Percentiles rank a stretch among this genome's conserved stretches.
Conservation (phyloP, 2,113 vertebrate species). For the Excalfactoria chinensis region DNA sequence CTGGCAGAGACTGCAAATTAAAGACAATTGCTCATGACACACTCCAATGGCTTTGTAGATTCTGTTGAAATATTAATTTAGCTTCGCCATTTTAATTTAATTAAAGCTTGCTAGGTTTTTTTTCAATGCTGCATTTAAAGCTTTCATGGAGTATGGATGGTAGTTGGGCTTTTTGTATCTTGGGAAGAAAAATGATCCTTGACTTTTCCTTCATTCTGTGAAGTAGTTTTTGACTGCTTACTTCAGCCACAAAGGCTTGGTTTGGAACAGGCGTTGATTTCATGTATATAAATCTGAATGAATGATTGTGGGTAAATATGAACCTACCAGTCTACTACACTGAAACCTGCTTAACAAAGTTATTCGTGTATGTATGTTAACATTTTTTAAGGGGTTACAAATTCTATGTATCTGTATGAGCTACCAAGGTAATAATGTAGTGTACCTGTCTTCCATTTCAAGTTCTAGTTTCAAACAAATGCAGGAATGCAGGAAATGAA, state of each 20-base stretch:
- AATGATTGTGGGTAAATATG: constrained; percentile 36
- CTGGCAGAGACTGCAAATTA: constrained; percentile 51
- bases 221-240: constrained; percentile 49
- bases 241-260: constrained; percentile 5
- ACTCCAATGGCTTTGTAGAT: constrained; percentile 40
- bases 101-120: not conserved
- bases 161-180: constrained; percentile 38
- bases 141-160: constrained; percentile 24
- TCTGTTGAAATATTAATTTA: constrained; percentile 70
- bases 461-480: not conserved
- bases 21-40: constrained; percentile 61
- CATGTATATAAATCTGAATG: constrained; percentile 38
- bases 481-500: not conserved
- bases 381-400: not conserved
- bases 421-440: not conserved
- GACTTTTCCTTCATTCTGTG: constrained; percentile 41
- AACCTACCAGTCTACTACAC: not conserved
- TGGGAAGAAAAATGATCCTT: constrained; percentile 39
- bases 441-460: not conserved
- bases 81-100: constrained; percentile 69
- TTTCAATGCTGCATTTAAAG: not conserved
- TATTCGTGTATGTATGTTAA: not conserved
- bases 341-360: constrained; percentile 27
- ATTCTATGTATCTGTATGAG: not conserved
- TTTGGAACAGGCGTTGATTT: constrained; percentile 55